Base-by-base conservation (phyloP, 2,888 invertebrate genomes). In the Spatulosminthurus flaviceps region DNA sequence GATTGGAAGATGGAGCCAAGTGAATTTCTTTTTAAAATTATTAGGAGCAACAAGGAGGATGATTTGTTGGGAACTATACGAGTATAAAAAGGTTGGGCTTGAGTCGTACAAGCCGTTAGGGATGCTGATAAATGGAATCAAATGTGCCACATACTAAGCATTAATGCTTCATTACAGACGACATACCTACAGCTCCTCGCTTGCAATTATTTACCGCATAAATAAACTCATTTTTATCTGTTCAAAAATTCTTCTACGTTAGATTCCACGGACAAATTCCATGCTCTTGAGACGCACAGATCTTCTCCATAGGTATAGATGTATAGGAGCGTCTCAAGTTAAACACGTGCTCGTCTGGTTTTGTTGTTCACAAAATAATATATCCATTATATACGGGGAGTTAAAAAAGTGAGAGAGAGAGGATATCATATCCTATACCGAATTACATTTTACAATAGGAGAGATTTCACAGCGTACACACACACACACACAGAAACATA, bases 191-290 rank as follows among this genome's bases (percentile, higher is more conserved):
- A 22, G 64, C 64, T 64, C 64, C 64, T 64, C 64, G 64, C 64
- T 24, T 64, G 24, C 64, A 64, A 64, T 64, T 64, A 64, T 64
- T 64, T 64, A 64, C 24, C 64, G 24, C 64, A 64, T 64, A 64
- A 64, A 64, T 64, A 64, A 64, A 64, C 64, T 26, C 64, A 64
- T 64, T 64, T 26, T 64, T 64, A 64, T 64, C 64, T 64, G 24
- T 4, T n/a, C 24, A 22, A 24, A 26, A 64, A 64, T 64, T n/a
- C n/a, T n/a, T n/a, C 64, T 64, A 24, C 26, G 4, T 24, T 9
- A 64, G 64, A 64, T 64, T 64, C 64, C 64, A 64, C n/a, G 64
- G 64, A 64, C 64, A 64, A 64, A 64, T 64, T 64, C 64, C 64
- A 64, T 16, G 22, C 26, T 64, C 24, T 64, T 24, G 24, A 64